These are phyloP conservation scores for Zalophus californianus DNA, from an alignment of 2,797 vertebrate genomes.

Conservation along the genomic window DNA sequence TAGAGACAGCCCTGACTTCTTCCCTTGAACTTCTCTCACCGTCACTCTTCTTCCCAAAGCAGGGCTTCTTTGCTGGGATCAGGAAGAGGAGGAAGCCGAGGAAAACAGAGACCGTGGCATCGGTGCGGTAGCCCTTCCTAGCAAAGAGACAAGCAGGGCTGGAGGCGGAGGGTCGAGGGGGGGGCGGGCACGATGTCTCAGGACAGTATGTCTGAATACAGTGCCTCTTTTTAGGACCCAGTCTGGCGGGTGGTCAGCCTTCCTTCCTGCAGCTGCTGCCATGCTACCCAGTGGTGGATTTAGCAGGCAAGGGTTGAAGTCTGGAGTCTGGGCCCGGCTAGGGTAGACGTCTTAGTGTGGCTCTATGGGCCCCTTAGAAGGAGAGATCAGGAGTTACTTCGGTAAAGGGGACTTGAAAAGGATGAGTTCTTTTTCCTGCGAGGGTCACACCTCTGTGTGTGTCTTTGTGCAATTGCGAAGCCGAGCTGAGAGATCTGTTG, in stretches of 20 bases:
- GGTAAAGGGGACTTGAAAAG: background rate
- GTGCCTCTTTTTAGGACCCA: background rate
- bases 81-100: constrained; percentile 98
- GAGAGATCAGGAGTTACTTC: background rate
- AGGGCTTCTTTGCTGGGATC: constrained; percentile 95
- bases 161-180: background rate
- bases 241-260: background rate
- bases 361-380: background rate
- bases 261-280: background rate
- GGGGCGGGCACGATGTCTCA: fast-evolving
- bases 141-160: constrained; percentile 54
- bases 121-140: constrained; percentile 97
- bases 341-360: background rate
- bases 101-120: constrained; percentile 97
- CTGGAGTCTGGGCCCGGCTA: background rate
- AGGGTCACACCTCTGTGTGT: background rate
- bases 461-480: background rate
- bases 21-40: constrained; percentile 85
- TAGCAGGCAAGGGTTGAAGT: background rate
- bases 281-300: background rate
- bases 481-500: background rate
- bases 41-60: constrained; percentile 86
- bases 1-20: background rate
- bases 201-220: background rate
- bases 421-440: background rate